Percentiles rank a stretch among this genome's conserved stretches.
phyloP scores from a whole-genome alignment of 2,113 vertebrate genomes.

The Bathybates hornii region DNA sequence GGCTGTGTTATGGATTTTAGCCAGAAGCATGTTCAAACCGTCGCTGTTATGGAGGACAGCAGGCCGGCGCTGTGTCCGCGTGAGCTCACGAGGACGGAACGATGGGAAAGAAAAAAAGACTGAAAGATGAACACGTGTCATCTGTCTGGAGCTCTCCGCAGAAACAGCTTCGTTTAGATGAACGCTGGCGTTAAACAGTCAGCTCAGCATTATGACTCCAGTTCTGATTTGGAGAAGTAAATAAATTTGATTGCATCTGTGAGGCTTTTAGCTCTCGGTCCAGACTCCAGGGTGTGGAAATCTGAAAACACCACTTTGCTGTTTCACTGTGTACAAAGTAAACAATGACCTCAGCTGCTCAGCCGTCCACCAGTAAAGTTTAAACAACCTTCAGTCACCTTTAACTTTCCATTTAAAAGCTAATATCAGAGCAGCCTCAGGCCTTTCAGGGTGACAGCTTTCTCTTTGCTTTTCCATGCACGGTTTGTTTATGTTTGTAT shows the following conservation, averaged over 20 bases:
- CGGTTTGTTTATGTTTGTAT: background rate
- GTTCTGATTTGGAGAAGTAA: fast-evolving
- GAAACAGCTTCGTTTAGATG: fast-evolving
- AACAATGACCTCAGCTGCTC: background rate
- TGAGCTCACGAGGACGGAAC: background rate
- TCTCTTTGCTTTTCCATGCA: background rate
- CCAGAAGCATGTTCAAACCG: constrained; percentile 13
- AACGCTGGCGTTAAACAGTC: background rate
- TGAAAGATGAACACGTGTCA: background rate
- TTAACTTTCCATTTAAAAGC: background rate
- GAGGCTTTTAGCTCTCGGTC: background rate
- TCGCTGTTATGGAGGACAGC: background rate
- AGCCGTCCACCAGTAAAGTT: background rate
- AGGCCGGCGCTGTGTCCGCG: background rate
- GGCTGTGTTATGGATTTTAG: constrained; percentile 36
- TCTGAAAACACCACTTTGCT: background rate
- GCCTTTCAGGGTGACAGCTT: fast-evolving
- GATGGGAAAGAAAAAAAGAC: background rate
- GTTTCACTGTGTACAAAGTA: background rate
- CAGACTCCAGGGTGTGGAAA: background rate
- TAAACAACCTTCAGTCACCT: background rate
- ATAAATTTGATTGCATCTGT: background rate
- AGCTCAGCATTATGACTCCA: background rate
- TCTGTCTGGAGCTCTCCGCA: background rate
- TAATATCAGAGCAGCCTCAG: background rate